Evolutionary conservation across 2,113 vertebrate genomes (phyloP).

Genomic region (Pardalotus punctatus): DNA sequence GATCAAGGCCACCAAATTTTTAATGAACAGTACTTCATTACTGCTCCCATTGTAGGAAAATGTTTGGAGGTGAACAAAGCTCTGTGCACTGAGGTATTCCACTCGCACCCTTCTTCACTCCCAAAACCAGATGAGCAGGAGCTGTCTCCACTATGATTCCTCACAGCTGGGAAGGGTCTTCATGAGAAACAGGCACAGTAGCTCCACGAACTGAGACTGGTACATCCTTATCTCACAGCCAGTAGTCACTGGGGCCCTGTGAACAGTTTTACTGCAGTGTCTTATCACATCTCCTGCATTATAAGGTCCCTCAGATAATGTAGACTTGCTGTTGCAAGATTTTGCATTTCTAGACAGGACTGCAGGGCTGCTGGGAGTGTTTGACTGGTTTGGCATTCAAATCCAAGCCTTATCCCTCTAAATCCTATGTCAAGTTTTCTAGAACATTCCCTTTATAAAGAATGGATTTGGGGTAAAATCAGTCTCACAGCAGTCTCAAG

Average conservation of each 20-base stretch:
- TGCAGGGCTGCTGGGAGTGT: not conserved
- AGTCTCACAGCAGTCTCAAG: not conserved
- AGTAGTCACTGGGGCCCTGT: not conserved
- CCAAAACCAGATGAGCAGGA: not conserved
- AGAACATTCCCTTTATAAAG: not conserved
- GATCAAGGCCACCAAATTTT: constrained; percentile 5
- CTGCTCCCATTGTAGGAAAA: not conserved
- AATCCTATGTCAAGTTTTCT: not conserved
- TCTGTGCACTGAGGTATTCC: not conserved
- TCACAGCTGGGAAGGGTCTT: not conserved
- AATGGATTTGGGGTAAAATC: not conserved
- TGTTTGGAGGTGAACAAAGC: constrained; percentile 3
- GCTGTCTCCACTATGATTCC: not conserved
- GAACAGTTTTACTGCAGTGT: not conserved
- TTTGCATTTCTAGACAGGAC: not conserved
- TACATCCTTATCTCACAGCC: not conserved
- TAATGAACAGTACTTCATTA: not conserved
- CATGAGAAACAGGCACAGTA: not conserved
- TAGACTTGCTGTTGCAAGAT: not conserved
- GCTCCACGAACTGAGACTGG: not conserved
- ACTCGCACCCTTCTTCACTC: not conserved
- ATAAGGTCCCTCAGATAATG: not conserved
- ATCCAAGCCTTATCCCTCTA: not conserved
- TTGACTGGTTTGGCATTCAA: not conserved
- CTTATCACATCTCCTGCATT: not conserved